Percentiles rank a stretch among this genome's conserved stretches.
These are phyloP conservation scores for Thalassoma bifasciatum DNA, from an alignment of 2,113 vertebrate genomes.

Conservation along the genomic window DNA sequence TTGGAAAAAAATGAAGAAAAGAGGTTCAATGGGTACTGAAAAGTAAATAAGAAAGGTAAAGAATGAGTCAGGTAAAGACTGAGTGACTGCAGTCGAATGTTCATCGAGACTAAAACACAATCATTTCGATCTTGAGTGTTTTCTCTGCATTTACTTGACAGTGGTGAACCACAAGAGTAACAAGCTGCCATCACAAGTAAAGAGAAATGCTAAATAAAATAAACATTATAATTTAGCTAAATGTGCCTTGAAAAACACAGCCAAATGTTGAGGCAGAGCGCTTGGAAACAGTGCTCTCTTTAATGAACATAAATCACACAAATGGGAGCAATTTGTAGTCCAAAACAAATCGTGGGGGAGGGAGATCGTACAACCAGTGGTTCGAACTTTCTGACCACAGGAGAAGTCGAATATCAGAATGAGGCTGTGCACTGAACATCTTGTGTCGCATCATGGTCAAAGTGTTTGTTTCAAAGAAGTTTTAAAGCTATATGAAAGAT, in stretches of 20 bases:
- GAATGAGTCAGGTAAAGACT: constrained; percentile 28
- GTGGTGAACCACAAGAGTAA: constrained; percentile 60
- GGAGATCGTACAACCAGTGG: constrained; percentile 11
- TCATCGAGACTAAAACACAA: constrained; percentile 45
- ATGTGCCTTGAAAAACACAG: constrained; percentile 40
- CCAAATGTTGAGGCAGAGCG: constrained; percentile 34
- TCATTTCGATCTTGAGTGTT: constrained; percentile 44
- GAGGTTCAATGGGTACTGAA: constrained; percentile 20
- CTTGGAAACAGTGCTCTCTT: constrained; percentile 22
- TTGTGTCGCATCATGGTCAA: too few relatives aligned
- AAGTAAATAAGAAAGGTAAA: constrained; percentile 40
- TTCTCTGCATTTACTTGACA: constrained; percentile 51
- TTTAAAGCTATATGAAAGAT: constrained; percentile 1
- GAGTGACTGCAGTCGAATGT: constrained; percentile 27
- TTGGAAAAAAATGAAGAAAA: constrained; percentile 20
- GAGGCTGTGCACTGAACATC: not conserved
- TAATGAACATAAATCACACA: constrained; percentile 47
- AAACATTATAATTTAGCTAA: constrained; percentile 53
- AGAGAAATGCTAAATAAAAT: constrained; percentile 49
- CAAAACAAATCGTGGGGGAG: constrained; percentile 36
- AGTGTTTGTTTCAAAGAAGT: not conserved
- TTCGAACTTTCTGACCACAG: constrained; percentile 34
- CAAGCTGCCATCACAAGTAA: constrained; percentile 52
- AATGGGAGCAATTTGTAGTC: constrained; percentile 51
- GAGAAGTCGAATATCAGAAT: constrained; percentile 26